Base-by-base conservation (phyloP, 2,888 invertebrate species). In the Ochropleura plecta region DNA sequence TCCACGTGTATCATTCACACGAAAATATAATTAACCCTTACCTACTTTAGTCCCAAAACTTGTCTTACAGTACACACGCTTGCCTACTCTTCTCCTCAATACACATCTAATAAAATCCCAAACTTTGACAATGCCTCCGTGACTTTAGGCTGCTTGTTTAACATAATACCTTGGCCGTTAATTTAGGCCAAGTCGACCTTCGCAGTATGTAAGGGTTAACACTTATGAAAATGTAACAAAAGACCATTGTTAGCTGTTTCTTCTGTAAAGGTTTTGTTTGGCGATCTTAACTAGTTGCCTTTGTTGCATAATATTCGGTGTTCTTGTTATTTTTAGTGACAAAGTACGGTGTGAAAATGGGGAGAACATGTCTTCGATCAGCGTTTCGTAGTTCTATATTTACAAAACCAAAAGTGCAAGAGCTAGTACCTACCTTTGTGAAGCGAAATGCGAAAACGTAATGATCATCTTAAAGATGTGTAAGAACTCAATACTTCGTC, bases 191-290 rank as follows among this genome's bases (percentile, higher is more conserved):
- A 71, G 73, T 65, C 81, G 63, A 86, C 80, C 78, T 88, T 77
- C 59, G 62, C 66, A 76, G 72, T 75, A 81, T 86, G 72, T 86
- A 81, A 87, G 83, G 78, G 82, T 86, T 86, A 79, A 87, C 79
- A 88, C 89, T 88, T 88, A 88, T 86, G 89, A 88, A 81, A 88
- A 79, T 83, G 75, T 88, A 88, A 89, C 89, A 88, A 88, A 82
- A 83, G 89, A 20, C 76, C 68, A 84, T 88, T 88, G 89, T 88
- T 86, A 76, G 78, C 69, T 73, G 75, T 80, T 82, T 86, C 88
- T 81, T 87, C 75, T 87, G 64, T 60, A 60, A 62, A 79, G 79
- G 73, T 85, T 78, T 78, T 79, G 79, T 80, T 84, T 88, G 68
- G 67, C 49, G 59, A 79, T 78, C 77, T 79, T 73, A 42, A 78